Evolutionary conservation across 1,140 invertebrate species (phyloP).

Genomic region (Bombus superbus): DNA sequence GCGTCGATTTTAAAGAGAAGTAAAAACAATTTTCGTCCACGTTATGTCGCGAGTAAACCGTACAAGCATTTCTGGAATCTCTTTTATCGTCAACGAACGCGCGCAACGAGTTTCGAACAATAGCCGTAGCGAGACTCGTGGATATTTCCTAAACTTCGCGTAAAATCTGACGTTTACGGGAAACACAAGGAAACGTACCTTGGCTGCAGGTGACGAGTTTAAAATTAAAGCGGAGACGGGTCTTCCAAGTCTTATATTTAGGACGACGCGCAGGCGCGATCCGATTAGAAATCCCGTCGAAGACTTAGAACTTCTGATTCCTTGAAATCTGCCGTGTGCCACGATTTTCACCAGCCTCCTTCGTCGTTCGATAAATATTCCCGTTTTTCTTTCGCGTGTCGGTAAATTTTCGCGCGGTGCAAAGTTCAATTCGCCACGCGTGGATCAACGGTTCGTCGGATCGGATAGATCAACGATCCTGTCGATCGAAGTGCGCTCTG

Average conservation of each 20-base stretch:
- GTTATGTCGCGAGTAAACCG: background rate
- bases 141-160: background rate
- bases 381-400: background rate
- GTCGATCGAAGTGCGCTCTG: background rate
- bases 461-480: background rate
- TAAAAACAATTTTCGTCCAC: background rate
- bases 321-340: conserved; percentile 46
- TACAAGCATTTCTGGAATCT: background rate
- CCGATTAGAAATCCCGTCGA: conserved; percentile 64
- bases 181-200: conserved; percentile 34
- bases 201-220: conserved; percentile 63
- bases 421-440: background rate
- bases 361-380: background rate
- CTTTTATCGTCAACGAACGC: background rate
- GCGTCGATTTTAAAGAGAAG: background rate
- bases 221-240: conserved; percentile 76
- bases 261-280: conserved; percentile 76
- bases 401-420: background rate
- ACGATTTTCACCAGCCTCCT: conserved; percentile 41
- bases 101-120: background rate
- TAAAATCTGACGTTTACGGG: conserved; percentile 40
- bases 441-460: background rate
- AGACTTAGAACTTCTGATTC: conserved; percentile 61
- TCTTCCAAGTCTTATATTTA: conserved; percentile 78
- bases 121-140: background rate